Conservation (phyloP, 2,888 invertebrate genomes). For the Drosophila prostipennis region DNA sequence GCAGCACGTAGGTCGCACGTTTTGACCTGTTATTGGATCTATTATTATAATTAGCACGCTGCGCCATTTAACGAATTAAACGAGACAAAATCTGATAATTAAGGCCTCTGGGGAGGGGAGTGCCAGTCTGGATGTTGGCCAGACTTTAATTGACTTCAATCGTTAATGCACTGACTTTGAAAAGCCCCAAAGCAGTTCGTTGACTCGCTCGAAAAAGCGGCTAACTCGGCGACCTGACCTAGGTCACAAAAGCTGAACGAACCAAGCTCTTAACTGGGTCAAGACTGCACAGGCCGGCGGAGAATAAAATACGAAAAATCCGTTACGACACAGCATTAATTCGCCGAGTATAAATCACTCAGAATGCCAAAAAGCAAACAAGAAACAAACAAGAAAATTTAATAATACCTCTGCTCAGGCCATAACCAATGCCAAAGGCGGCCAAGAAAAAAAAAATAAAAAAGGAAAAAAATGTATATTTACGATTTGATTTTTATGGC, state of each 20-base stretch:
- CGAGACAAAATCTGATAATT: conserved; percentile 29
- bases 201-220: conserved; percentile 33
- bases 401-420: conserved; percentile 11
- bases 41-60: conserved; percentile 69
- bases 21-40: conserved; percentile 72
- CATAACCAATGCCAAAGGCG: conserved; percentile 51
- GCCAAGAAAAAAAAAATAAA: conserved; percentile 41
- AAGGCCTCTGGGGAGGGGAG: conserved; percentile 6
- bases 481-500: conserved; percentile 48
- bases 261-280: conserved; percentile 41
- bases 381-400: conserved; percentile 39
- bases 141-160: conserved; percentile 32
- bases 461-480: conserved; percentile 13
- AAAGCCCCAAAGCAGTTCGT: conserved; percentile 41
- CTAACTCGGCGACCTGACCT: conserved; percentile 43
- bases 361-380: conserved; percentile 48
- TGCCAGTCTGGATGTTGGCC: conserved; percentile 8
- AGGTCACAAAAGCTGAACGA: conserved; percentile 51
- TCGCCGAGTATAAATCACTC: conserved; percentile 31
- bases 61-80: conserved; percentile 54
- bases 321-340: conserved; percentile 38
- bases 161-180: conserved; percentile 36
- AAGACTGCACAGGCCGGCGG: conserved; percentile 26
- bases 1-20: conserved; percentile 75
- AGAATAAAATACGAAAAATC: conserved; percentile 26